Evolutionary conservation across 2,888 invertebrate species (phyloP), one percentile per base, ranked within the genome.

Genomic region (Gibbula magus): DNA sequence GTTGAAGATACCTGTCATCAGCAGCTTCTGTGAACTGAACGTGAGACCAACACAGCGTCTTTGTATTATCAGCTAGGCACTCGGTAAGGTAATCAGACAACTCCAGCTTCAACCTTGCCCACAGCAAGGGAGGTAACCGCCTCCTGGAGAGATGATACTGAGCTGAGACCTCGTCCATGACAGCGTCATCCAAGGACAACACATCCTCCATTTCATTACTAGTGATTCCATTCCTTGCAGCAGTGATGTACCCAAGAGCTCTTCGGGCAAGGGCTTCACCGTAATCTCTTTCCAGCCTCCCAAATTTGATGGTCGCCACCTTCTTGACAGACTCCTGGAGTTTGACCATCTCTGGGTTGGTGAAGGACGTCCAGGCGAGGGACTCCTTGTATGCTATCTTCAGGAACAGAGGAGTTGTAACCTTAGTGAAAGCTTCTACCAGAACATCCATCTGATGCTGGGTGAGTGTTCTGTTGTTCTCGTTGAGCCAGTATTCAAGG

Each of bases 131-230:
- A 5, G 92, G 92, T 25, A 91, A 79, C n/a, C 92, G 84, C n/a
- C 91, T 83, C 20, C 84, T 81, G 2, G 87, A 82, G 10, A 86
- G 86, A n/a, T 81, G 81, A 81, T 85, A 83, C 8, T 82, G 75
- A 3, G 82, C 76, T 25, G 81, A 75, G 18, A 89, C 84, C 32
- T 90, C 90, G 20, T 87, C 88, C 87, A 89, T 89, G 0, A 89
- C 89, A 22, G 84, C 86, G 16, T 90, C 92, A 79, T 93, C 93
- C 52, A 93, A 86, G 2, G 93, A 93, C 29, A 93, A 85, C 2
- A 93, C 83, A 79, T 93, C 96, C 88, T 96, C 93, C 92, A 96
- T 95, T 94, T 97, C 97, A 4, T 96, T 96, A 89, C 96, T 96
- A 25, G 96, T 95, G 70, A 97, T 94, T 1, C 97, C 97, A 90